These are phyloP conservation scores for Acleris cristana DNA, from an alignment of 2,888 invertebrate species.

Conservation along the genomic window DNA sequence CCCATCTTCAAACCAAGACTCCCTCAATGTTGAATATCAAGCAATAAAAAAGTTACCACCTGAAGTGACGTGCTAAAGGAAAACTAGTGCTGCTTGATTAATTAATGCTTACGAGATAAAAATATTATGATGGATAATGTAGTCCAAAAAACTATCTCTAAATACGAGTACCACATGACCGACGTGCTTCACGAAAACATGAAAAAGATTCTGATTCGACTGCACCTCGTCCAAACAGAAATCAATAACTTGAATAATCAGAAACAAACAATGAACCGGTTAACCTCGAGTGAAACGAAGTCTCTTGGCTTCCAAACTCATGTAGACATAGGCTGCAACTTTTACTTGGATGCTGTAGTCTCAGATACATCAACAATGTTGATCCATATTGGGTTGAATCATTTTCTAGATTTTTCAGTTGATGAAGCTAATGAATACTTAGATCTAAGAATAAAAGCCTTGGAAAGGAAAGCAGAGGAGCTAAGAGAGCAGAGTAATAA, in stretches of 20 bases:
- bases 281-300: slow-evolving; percentile 81
- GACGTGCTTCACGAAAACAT: slow-evolving; percentile 90
- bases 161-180: slow-evolving; percentile 90
- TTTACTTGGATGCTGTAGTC: slow-evolving; percentile 91
- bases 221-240: slow-evolving; percentile 86
- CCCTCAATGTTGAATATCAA: too few relatives aligned
- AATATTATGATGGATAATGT: slow-evolving; percentile 9
- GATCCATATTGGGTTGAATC: slow-evolving; percentile 89
- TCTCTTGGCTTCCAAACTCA: slow-evolving; percentile 75
- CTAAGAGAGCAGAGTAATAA: slow-evolving; percentile 87
- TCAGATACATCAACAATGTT: slow-evolving; percentile 86
- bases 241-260: slow-evolving; percentile 89
- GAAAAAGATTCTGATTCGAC: slow-evolving; percentile 80
- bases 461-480: slow-evolving; percentile 85
- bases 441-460: slow-evolving; percentile 86
- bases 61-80: background rate
- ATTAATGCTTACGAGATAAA: background rate
- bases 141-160: slow-evolving; percentile 56
- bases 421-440: slow-evolving; percentile 89
- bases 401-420: slow-evolving; percentile 88
- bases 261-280: slow-evolving; percentile 87
- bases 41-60: too few relatives aligned
- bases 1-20: too few relatives aligned
- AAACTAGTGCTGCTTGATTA: background rate
- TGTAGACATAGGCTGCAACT: slow-evolving; percentile 92